These are phyloP conservation scores for Minunthozetes semirufus DNA, from an alignment of 2,888 invertebrate genomes.

Conservation along the genomic window DNA sequence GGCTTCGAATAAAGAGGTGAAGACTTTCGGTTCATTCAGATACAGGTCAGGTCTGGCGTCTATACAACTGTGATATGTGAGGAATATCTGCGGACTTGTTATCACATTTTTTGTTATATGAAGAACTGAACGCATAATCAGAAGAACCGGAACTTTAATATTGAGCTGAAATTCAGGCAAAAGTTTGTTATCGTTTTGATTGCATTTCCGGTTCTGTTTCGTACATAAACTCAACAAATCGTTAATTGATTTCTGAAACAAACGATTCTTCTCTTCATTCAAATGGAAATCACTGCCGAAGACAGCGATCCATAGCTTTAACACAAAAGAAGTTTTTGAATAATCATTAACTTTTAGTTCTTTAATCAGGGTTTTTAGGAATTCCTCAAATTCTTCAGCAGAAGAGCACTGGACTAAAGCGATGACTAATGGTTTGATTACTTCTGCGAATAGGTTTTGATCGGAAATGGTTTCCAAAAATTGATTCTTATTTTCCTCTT, in stretches of 20 bases:
- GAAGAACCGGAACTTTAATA: not conserved
- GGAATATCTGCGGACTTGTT: not conserved
- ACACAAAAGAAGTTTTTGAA: not conserved
- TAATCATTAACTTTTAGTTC: not conserved
- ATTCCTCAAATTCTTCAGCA: not conserved
- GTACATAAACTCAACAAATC: not conserved
- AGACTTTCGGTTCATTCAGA: not conserved
- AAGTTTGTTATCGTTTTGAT: not conserved
- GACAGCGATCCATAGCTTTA: not conserved
- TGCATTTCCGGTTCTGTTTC: not conserved
- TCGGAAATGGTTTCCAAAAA: not conserved
- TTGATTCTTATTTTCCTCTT: not conserved
- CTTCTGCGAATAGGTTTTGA: not conserved
- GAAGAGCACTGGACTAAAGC: not conserved
- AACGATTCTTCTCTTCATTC: not conserved
- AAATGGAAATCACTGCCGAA: conserved; percentile 6
- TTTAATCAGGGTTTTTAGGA: not conserved
- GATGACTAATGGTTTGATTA: not conserved
- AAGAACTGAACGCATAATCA: not conserved
- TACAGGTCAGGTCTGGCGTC: not conserved
- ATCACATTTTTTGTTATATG: not conserved
- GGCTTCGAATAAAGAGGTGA: not conserved
- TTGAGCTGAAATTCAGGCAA: not conserved
- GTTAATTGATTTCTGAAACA: not conserved
- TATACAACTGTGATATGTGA: not conserved